Base-by-base conservation (phyloP, 1,140 invertebrate species). In the Druon quercuslanigerum region DNA sequence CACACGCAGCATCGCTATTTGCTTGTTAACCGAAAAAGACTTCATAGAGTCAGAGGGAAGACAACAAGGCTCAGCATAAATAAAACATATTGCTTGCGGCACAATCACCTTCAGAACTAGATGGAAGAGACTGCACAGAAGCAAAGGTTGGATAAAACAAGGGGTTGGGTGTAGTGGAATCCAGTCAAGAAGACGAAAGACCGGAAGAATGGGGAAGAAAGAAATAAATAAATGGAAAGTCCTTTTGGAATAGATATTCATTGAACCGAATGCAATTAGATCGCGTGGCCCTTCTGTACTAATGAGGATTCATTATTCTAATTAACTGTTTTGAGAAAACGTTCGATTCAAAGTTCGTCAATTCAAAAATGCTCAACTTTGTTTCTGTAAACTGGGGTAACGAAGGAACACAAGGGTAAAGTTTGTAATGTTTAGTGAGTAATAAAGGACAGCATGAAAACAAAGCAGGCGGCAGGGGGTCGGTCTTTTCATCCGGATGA, bases 221-320 rank as follows among this genome's bases (percentile, higher is more conserved):
- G 17, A 40, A 71, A 60, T 9, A 82, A 72, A 78, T 57, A 66
- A 51, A 80, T 73, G 54, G 50, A 73, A 25, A 74, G n/a, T 74
- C 79, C 73, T 84, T 75, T 75, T 79, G 82, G 75, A 86, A 87
- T 85, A 87, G 83, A 83, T 86, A 86, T 88, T 88, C 86, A 86
- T 81, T 81, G 82, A 82, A 80, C 77, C 80, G 77, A 76, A 79
- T 76, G 84, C 88, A 89, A 89, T 89, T 88, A 87, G 87, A 88
- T 86, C 82, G 81, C 74, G 77, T 81, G 77, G 78, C 78, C 79
- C 78, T 76, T 79, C 75, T 81, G 71, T 82, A 84, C 81, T 81
- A 84, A 88, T 85, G 82, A 87, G 83, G 83, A 87, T 87, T 89
- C 87, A 87, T 88, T 87, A 88, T 86, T 86, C 85, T 87, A 87